phyloP scores from a whole-genome alignment of 2,797 vertebrate species.

The Geotria australis region DNA sequence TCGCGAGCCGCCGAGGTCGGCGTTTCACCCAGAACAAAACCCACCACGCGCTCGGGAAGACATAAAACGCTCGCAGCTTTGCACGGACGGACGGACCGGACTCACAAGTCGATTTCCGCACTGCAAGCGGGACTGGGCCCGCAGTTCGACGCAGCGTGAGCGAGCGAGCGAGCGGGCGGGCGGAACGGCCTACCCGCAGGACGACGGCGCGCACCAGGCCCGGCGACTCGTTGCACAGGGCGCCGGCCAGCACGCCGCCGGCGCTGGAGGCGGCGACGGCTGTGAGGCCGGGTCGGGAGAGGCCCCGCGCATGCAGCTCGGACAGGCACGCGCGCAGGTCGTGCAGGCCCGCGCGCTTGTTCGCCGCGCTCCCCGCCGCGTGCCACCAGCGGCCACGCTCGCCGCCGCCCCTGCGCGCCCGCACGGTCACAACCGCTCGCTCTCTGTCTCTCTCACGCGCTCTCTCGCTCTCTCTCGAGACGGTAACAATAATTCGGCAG shows the following conservation, averaged over 20 bases:
- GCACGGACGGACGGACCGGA: no score
- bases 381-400: constrained; percentile 63
- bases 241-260: constrained; percentile 56
- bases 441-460: not conserved
- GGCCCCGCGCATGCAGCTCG: constrained; percentile 27
- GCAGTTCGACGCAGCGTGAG: no score
- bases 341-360: constrained; percentile 39
- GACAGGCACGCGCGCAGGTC: constrained; percentile 48
- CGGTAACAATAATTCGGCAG: not conserved
- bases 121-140: no score
- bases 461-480: not conserved
- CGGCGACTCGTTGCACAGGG: constrained; percentile 43
- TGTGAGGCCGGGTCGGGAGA: constrained; percentile 32
- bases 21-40: no score
- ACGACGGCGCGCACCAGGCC: constrained; percentile 27
- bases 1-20: no score
- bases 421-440: not conserved
- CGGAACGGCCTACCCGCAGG: constrained; percentile 27
- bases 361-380: constrained; percentile 22
- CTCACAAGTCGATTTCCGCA: no score
- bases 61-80: no score
- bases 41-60: no score
- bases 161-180: no score
- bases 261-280: constrained; percentile 45
- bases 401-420: constrained; percentile 27